phyloP scores from a whole-genome alignment of 2,113 vertebrate genomes.

The Mirza zaza region DNA sequence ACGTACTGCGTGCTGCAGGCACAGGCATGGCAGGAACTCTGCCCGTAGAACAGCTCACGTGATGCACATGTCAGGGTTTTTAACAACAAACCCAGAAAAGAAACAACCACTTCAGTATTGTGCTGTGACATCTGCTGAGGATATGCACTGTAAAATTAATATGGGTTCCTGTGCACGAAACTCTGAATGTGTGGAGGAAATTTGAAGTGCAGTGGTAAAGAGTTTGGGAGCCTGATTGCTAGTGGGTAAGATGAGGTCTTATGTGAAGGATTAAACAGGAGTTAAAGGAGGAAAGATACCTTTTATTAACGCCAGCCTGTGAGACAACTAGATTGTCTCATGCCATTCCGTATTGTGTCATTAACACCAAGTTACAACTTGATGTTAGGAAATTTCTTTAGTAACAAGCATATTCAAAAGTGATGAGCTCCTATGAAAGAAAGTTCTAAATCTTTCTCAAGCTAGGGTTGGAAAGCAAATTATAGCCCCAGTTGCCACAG shows the following conservation, averaged over 20 bases:
- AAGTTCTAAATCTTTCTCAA: not conserved
- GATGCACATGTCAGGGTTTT: not conserved
- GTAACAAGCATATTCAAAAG: not conserved
- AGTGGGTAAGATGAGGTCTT: not conserved
- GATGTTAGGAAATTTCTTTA: not conserved
- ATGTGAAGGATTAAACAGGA: not conserved
- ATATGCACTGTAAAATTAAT: rapidly evolving
- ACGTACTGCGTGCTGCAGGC: rapidly evolving
- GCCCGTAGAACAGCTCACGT: not conserved
- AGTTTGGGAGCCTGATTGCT: not conserved
- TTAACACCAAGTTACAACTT: slow-evolving; percentile 38
- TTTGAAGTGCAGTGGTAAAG: not conserved
- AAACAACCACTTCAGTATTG: rapidly evolving
- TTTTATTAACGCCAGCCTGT: not conserved
- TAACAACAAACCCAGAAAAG: not conserved
- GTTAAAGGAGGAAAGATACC: not conserved
- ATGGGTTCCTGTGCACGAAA: not conserved
- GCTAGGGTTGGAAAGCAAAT: not conserved
- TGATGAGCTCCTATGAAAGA: not conserved
- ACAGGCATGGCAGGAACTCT: not conserved
- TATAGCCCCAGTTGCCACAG: not conserved
- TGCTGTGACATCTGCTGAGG: not conserved
- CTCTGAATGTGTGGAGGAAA: too few relatives aligned
- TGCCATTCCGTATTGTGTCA: not conserved
- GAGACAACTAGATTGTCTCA: not conserved